Conservation (phyloP, 1,140 invertebrate species). For the Saccostrea cuccullata region DNA sequence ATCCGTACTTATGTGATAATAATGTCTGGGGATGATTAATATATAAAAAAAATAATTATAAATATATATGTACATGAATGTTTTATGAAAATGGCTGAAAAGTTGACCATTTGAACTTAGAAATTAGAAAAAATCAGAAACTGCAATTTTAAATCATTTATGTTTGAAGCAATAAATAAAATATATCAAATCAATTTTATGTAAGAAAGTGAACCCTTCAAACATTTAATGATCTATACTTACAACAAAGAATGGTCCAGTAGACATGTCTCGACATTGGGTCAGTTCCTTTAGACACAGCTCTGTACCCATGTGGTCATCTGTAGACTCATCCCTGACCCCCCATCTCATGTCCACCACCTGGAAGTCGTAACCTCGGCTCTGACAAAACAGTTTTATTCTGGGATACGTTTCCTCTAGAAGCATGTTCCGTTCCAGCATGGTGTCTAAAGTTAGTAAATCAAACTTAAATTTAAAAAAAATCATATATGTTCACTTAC, state of each 20-base stretch:
- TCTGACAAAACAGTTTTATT: conserved; percentile 93
- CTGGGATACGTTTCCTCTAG: conserved; percentile 99
- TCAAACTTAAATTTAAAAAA: no score
- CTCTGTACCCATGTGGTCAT: conserved; percentile 99
- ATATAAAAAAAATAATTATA: background rate
- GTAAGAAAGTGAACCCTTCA: no score
- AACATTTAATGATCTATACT: background rate
- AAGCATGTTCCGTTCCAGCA: conserved; percentile 95
- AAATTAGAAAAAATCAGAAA: no score
- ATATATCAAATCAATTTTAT: no score
- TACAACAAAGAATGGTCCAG: conserved; percentile 97
- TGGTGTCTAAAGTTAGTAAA: conserved; percentile 86
- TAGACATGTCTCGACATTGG: conserved; percentile 96
- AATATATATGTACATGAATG: no score
- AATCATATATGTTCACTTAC: no score
- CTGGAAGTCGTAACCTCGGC: conserved; percentile 68
- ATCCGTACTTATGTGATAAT: conserved; percentile 75
- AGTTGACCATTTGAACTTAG: no score
- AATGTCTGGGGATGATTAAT: conserved; percentile 55
- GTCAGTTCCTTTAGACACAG: conserved; percentile 98
- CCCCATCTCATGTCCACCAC: conserved; percentile 92
- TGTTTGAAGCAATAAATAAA: no score
- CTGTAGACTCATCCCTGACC: conserved; percentile 92
- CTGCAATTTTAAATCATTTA: no score
- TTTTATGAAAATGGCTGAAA: no score